phyloP scores from a whole-genome alignment of 2,113 vertebrate genomes.

The Excalfactoria chinensis region DNA sequence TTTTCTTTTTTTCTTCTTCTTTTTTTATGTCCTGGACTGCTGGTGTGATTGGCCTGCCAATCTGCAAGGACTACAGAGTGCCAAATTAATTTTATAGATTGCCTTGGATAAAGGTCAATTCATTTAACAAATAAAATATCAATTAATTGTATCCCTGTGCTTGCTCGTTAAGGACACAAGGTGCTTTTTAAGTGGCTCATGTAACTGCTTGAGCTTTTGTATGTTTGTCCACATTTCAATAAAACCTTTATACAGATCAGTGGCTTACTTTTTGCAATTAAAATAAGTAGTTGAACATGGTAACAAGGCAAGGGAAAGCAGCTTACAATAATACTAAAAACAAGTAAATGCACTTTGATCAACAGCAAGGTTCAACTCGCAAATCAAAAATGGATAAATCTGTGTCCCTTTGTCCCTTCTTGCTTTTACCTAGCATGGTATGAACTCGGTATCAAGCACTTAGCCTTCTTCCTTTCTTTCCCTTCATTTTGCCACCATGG shows the following conservation, averaged over 20 bases:
- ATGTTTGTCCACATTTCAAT: not conserved
- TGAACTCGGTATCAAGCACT: not conserved
- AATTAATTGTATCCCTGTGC: conserved; percentile 24
- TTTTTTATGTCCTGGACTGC: not conserved
- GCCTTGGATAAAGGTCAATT: conserved; percentile 31
- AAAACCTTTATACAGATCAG: not conserved
- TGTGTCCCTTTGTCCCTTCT: too few relatives aligned
- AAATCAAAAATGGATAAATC: not conserved
- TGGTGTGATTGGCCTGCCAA: not conserved
- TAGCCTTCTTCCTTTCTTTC: not conserved
- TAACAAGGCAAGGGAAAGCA: not conserved
- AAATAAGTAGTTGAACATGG: not conserved
- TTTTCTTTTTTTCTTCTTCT: not conserved
- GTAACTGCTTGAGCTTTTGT: conserved; percentile 4
- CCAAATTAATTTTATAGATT: conserved; percentile 45
- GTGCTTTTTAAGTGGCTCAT: conserved; percentile 36
- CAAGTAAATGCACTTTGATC: not conserved
- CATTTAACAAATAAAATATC: conserved; percentile 47
- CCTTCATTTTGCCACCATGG: not conserved
- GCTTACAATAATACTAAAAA: not conserved
- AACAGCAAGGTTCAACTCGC: not conserved
- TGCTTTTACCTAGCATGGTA: not conserved
- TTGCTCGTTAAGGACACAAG: not conserved
- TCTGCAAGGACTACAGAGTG: not conserved
- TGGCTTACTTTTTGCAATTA: not conserved